Evolutionary conservation across 2,888 invertebrate genomes (phyloP), one percentile per base, ranked within the genome.

Genomic region (Mythimna impura): DNA sequence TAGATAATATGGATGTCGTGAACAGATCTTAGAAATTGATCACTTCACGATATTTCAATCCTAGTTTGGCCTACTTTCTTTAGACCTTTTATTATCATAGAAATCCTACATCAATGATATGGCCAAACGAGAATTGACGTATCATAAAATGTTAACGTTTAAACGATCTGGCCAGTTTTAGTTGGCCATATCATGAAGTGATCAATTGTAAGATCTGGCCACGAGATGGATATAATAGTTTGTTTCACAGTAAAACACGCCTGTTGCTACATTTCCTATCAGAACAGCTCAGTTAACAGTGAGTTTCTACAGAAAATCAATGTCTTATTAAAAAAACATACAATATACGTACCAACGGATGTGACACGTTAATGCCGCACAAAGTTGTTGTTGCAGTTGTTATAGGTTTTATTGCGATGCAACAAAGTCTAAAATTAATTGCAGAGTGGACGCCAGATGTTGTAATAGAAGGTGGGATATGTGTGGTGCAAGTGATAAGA

Each of bases 291-390:
- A 73, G 60, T 70, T 60, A 81, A 63, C 64, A 78, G 64, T 71
- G 52, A 69, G 54, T 79, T 78, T 17, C 52, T 58, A 89, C 80
- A 89, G 89, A 91, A 92, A 94, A 93, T 92, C 91, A 91, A 93
- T 93, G 91, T 87, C 91, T 92, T 91, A 92, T 94, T 93, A 93
- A 92, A 93, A 93, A 93, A 89, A 90, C 90, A 93, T 90, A 91
- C 89, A 90, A 77, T 82, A 78, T 78, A 80, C 86, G 87, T 84
- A 85, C 85, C 86, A 87, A 86, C 91, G 92, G 92, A 93, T 91
- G 91, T 92, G 91, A 90, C 91, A 90, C 88, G 91, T 91, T 81
- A 82, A 80, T 82, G 77, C 79, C 66, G 55, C 82, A 89, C 90
- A 87, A 90, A 81, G 86, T 90, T 89, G 79, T 71, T 67, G 30